Percentiles rank a stretch among this genome's conserved stretches.
These are phyloP conservation scores for Eristalinus aeneus DNA, from an alignment of 2,888 invertebrate genomes.

Conservation along the genomic window DNA sequence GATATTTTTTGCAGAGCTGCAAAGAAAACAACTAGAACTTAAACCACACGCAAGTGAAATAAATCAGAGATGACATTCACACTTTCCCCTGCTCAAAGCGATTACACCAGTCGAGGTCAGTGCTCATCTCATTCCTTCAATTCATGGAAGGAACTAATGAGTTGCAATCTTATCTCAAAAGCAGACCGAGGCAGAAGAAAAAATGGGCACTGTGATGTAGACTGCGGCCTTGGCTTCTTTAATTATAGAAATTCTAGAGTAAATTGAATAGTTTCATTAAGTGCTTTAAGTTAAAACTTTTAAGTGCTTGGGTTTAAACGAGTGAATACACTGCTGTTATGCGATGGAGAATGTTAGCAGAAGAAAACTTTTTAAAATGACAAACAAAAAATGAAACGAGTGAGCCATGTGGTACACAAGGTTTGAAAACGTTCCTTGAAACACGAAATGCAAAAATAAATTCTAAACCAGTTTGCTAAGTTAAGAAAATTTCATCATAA, in stretches of 20 bases:
- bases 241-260: neutral
- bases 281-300: neutral
- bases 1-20: no score
- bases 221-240: neutral
- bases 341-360: neutral
- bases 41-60: neutral
- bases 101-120: neutral
- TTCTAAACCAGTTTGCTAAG: no score
- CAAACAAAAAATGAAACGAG: neutral
- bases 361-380: neutral
- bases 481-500: no score
- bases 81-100: neutral
- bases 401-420: no score
- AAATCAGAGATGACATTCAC: neutral
- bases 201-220: neutral
- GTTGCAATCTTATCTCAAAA: neutral
- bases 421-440: no score
- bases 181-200: neutral
- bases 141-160: neutral
- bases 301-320: neutral
- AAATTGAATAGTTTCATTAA: neutral
- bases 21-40: neutral
- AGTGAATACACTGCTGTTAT: neutral
- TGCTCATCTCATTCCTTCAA: neutral
- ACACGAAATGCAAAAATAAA: no score